Conservation (phyloP, 2,797 vertebrate genomes). For the Rachycentron canadum region DNA sequence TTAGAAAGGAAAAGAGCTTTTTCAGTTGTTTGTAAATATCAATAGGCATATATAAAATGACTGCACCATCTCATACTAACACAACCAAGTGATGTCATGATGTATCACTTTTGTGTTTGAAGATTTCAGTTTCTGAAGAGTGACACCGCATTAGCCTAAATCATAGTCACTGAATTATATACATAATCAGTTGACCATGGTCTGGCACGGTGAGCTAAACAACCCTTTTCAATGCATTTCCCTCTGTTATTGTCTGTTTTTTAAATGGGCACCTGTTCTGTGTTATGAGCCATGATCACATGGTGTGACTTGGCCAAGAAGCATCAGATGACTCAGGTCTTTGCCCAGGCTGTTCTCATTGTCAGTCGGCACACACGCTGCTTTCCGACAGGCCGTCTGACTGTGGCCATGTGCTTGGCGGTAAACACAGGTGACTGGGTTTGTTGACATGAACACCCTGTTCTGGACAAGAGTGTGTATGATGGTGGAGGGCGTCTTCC, state of each 20-base stretch:
- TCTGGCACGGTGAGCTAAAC: conserved; percentile 8
- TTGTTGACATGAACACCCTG: conserved; percentile 52
- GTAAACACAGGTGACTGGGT: conserved; percentile 60
- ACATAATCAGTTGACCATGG: neutral
- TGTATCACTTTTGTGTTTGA: conserved; percentile 8
- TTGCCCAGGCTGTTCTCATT: conserved; percentile 68
- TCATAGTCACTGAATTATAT: neutral
- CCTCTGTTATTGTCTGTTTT: conserved; percentile 17
- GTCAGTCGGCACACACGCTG: conserved; percentile 64
- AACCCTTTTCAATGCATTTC: conserved; percentile 14
- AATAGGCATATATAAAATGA: no score
- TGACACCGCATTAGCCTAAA: neutral
- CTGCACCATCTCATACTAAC: no score
- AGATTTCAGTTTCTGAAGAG: conserved; percentile 3
- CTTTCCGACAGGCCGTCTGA: conserved; percentile 61
- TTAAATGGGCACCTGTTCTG: conserved; percentile 68
- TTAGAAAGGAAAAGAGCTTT: no score
- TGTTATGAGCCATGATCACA: conserved; percentile 60
- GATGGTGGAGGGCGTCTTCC: neutral
- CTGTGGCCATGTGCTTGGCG: conserved; percentile 71
- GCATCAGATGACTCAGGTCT: conserved; percentile 77
- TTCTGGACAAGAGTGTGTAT: conserved; percentile 10
- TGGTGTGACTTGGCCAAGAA: conserved; percentile 67
- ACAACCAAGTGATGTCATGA: conserved; percentile 3
- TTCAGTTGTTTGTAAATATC: no score